Base-by-base conservation (phyloP, 2,113 vertebrate species). In the Tachysurus fulvidraco region DNA sequence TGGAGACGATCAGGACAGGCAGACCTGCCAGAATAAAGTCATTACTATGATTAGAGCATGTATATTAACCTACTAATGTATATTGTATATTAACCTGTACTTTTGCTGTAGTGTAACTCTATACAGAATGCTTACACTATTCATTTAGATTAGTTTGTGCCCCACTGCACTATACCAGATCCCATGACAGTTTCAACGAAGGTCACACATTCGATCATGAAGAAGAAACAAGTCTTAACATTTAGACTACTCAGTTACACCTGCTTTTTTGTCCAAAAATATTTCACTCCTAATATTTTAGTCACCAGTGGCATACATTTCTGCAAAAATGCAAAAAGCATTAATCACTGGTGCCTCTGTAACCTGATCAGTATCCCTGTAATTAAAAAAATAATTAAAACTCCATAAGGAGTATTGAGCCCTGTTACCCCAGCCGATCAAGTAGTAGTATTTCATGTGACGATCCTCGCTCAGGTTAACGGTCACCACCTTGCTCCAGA, bases 401-500 rank as follows among this genome's bases (percentile, higher is more conserved):
- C 36, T 36, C 36, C 36, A 36, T 36, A 36, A 36, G 36, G 36
- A 2, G 36, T 36, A 36, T 36, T 36, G 36, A 36, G 11, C 14
- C 14, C 3, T 36, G 62, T 87, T 92, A 96, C 95, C 95, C 95
- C 95, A 96, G 91, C 95, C 95, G 86, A 96, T 95, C 82, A 96
- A 92, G 91, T 96, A 96, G 91, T 96, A 96, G 91, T 95, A 96
- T 87, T 96, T 96, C 95, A 96, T 96, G 89, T 95, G 95, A 25
- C 92, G 89, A 46, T 94, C 95, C 77, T 96, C 95, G 54, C 91
- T 95, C 23, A 96, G 88, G 92, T 96, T 96, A 84, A 96, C 95
- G 0, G 94, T 94, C 5, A 96, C 95, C 90, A 96, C 95, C 77
- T 96, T 96, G 92, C 95, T 96, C 95, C 95, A 96, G n/a, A 96